Percentiles rank a stretch among this genome's conserved stretches.
Evolutionary conservation across 2,797 vertebrate genomes (phyloP).

Genomic region (Chanos chanos): DNA sequence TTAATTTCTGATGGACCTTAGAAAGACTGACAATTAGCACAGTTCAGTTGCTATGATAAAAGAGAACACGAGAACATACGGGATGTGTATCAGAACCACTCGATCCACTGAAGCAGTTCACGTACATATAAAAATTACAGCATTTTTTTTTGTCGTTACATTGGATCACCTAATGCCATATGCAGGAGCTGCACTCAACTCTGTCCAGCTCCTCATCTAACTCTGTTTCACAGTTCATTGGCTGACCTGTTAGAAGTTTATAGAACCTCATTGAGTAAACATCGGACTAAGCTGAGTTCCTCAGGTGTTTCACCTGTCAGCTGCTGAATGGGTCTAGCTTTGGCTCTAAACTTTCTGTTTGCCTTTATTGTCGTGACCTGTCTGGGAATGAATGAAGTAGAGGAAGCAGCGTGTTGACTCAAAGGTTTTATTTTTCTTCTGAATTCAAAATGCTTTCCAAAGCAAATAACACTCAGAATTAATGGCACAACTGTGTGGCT

Average conservation of each 20-base stretch:
- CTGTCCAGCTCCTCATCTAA: neutral
- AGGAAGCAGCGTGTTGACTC: neutral
- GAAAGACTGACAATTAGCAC: too few relatives aligned
- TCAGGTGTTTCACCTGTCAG: slow-evolving; percentile 36
- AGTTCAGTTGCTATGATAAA: too few relatives aligned
- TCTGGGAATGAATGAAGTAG: neutral
- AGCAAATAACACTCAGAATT: too few relatives aligned
- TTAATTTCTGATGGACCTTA: too few relatives aligned
- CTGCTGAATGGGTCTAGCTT: slow-evolving; percentile 46
- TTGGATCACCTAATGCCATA: neutral
- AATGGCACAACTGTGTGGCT: too few relatives aligned
- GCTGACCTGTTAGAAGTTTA: slow-evolving; percentile 29
- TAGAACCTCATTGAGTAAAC: slow-evolving; percentile 37
- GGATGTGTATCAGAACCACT: too few relatives aligned
- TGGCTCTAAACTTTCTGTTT: slow-evolving; percentile 44
- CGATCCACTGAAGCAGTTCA: too few relatives aligned
- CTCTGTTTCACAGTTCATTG: slow-evolving; percentile 28
- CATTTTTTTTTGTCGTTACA: slow-evolving; percentile 3
- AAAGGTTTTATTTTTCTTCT: neutral
- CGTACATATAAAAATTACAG: too few relatives aligned
- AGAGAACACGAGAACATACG: too few relatives aligned
- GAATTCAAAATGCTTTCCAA: too few relatives aligned
- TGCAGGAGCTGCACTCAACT: slow-evolving; percentile 19
- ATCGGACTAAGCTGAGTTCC: slow-evolving; percentile 38
- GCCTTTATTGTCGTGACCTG: slow-evolving; percentile 49